Percentiles rank a stretch among this genome's conserved stretches.
Conservation (phyloP, 2,888 invertebrate genomes). For the Drosophila gaucha region DNA sequence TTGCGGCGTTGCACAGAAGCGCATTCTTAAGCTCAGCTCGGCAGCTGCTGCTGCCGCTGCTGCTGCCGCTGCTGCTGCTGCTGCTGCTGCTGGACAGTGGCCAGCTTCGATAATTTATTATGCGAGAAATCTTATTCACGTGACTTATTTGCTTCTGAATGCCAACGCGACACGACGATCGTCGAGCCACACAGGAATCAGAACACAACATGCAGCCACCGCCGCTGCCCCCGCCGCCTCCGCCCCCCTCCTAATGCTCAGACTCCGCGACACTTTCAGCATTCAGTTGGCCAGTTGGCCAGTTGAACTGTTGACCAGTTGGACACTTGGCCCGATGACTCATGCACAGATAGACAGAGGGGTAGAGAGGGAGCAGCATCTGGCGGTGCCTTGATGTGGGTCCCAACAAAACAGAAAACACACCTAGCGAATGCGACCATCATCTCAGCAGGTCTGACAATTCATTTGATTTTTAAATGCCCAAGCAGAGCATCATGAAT, state of each 20-base stretch:
- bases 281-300: constrained; percentile 31
- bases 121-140: constrained; percentile 83
- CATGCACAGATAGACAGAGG: constrained; percentile 16
- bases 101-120: constrained; percentile 82
- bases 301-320: constrained; percentile 51
- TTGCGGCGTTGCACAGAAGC: constrained; percentile 74
- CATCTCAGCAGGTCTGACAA: constrained; percentile 19
- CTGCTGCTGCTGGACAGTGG: constrained; percentile 26
- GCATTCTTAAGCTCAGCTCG: constrained; percentile 68
- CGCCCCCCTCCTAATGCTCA: not conserved
- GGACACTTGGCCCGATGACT: constrained; percentile 38
- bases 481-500: constrained; percentile 1
- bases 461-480: constrained; percentile 26
- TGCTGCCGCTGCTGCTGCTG: not conserved
- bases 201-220: constrained; percentile 41
- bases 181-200: constrained; percentile 57
- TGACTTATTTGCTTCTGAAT: constrained; percentile 83
- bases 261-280: constrained; percentile 11
- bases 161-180: constrained; percentile 46
- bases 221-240: not conserved
- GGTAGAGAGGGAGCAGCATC: constrained; percentile 16
- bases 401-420: constrained; percentile 44
- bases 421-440: constrained; percentile 29
- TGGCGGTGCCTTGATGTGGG: constrained; percentile 75
- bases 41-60: constrained; percentile 4